Evolutionary conservation across 92 coral and sea anemone species (phyloP).

Genomic region (Montipora capitata): DNA sequence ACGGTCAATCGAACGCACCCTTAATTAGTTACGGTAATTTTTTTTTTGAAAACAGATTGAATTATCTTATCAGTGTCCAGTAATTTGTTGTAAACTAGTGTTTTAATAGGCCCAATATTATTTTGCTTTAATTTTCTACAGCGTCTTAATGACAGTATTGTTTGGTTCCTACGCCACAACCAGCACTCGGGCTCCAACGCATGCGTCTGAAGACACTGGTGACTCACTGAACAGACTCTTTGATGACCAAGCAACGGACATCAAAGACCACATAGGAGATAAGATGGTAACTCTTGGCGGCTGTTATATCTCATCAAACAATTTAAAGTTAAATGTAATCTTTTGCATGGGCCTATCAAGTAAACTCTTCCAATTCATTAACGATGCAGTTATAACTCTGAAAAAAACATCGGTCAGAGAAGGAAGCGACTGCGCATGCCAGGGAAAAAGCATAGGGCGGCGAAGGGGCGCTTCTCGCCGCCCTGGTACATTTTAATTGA

Average conservation of each 20-base stretch:
- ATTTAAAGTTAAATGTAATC: neutral
- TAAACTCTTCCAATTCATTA: too few species aligned
- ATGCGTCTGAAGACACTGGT: conserved; percentile 66
- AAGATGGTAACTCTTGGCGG: conserved; percentile 51
- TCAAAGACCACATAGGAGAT: conserved; percentile 72
- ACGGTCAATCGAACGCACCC: too few species aligned
- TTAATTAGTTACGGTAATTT: too few species aligned
- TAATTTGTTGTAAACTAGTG: too few species aligned
- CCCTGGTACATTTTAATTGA: too few species aligned
- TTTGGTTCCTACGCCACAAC: conserved; percentile 92
- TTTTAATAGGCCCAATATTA: neutral
- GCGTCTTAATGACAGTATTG: conserved; percentile 95
- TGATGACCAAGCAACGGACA: conserved; percentile 38
- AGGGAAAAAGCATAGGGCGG: too few species aligned
- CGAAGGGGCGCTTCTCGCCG: too few species aligned
- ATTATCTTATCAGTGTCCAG: neutral
- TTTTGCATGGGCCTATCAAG: too few species aligned
- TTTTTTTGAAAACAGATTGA: too few species aligned
- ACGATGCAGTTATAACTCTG: too few species aligned
- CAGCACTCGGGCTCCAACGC: conserved; percentile 86
- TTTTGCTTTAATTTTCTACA: conserved; percentile 5
- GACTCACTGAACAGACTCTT: conserved; percentile 77
- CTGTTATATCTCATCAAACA: neutral
- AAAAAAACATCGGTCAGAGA: too few species aligned
- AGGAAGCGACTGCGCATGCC: too few species aligned